Percentiles rank a stretch among this genome's conserved stretches.
Conservation (phyloP, 1,140 invertebrate genomes). For the Drosophila seguyi region DNA sequence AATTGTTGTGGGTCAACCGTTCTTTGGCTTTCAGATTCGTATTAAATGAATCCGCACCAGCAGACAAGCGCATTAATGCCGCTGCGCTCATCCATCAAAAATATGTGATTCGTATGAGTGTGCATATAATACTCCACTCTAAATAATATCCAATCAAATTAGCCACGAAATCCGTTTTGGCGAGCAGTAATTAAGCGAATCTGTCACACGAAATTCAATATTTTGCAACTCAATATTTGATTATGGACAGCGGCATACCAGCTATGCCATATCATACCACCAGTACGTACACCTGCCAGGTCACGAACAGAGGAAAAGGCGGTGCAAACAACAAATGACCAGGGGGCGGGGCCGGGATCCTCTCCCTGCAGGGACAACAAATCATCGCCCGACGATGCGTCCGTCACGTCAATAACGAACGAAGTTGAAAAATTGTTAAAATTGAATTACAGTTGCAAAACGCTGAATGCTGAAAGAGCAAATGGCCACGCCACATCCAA, state of each 20-base stretch:
- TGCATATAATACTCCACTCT: conserved; percentile 13
- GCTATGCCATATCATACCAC: conserved; percentile 3
- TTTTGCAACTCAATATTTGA: conserved; percentile 73
- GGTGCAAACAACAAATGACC: conserved; percentile 80
- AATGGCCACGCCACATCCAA: conserved; percentile 58
- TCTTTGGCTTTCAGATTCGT: conserved; percentile 6
- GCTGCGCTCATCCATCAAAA: background rate
- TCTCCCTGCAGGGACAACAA: conserved; percentile 43
- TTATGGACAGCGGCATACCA: conserved; percentile 66
- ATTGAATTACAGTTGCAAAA: conserved; percentile 85
- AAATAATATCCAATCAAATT: conserved; percentile 46
- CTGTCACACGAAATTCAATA: conserved; percentile 53
- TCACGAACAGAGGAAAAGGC: conserved; percentile 50
- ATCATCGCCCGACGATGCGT: conserved; percentile 78
- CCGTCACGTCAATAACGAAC: conserved; percentile 83
- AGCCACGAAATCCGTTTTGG: conserved; percentile 44
- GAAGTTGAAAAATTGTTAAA: conserved; percentile 85
- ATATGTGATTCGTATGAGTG: background rate
- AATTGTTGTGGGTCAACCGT: conserved; percentile 3
- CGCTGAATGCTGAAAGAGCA: conserved; percentile 76
- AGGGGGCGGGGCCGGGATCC: conserved; percentile 1
- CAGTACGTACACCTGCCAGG: conserved; percentile 21
- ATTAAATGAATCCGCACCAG: conserved; percentile 8
- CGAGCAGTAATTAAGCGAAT: conserved; percentile 53
- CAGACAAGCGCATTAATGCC: background rate